Percentiles rank a stretch among this genome's conserved stretches.
Evolutionary conservation across 2,797 vertebrate species (phyloP).

Genomic region (Takifugu ocellatus): DNA sequence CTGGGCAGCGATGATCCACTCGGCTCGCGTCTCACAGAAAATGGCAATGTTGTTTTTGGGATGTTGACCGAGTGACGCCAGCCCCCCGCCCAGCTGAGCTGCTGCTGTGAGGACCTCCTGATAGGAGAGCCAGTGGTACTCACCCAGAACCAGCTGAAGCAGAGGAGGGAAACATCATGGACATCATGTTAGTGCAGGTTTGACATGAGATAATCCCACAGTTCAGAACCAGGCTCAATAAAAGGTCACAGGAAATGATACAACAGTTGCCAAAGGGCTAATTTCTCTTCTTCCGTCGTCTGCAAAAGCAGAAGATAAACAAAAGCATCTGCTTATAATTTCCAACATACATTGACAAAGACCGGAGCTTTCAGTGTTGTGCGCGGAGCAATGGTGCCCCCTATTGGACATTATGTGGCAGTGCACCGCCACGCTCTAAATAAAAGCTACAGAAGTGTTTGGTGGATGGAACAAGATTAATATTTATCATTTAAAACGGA

Average conservation of each 20-base stretch:
- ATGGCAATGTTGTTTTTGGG: slow-evolving; percentile 89
- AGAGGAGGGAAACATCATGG: not conserved
- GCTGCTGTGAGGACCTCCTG: slow-evolving; percentile 78
- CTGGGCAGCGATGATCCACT: slow-evolving; percentile 92
- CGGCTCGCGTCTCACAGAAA: slow-evolving; percentile 92
- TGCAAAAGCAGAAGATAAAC: slow-evolving; percentile 13
- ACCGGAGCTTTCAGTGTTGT: not conserved
- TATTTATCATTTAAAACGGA: too few species aligned
- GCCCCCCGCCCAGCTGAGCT: slow-evolving; percentile 83
- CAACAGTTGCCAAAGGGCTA: slow-evolving; percentile 4
- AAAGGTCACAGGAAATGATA: slow-evolving; percentile 13
- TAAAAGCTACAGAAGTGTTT: not conserved
- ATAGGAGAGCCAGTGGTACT: slow-evolving; percentile 89
- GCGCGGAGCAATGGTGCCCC: slow-evolving; percentile 42
- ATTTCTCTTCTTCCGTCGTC: slow-evolving; percentile 15
- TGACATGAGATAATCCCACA: slow-evolving; percentile 5
- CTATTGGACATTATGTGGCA: slow-evolving; percentile 29
- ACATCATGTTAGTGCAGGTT: not conserved
- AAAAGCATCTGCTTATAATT: slow-evolving; percentile 17
- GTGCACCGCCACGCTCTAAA: not conserved
- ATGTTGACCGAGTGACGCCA: slow-evolving; percentile 84
- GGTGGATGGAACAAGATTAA: too few species aligned
- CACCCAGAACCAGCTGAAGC: slow-evolving; percentile 86
- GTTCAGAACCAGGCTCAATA: slow-evolving; percentile 11
- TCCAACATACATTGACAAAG: not conserved